Evolutionary conservation across 2,797 vertebrate genomes (phyloP), one percentile per base, ranked within the genome.

Genomic region (Sebastes umbrosus): DNA sequence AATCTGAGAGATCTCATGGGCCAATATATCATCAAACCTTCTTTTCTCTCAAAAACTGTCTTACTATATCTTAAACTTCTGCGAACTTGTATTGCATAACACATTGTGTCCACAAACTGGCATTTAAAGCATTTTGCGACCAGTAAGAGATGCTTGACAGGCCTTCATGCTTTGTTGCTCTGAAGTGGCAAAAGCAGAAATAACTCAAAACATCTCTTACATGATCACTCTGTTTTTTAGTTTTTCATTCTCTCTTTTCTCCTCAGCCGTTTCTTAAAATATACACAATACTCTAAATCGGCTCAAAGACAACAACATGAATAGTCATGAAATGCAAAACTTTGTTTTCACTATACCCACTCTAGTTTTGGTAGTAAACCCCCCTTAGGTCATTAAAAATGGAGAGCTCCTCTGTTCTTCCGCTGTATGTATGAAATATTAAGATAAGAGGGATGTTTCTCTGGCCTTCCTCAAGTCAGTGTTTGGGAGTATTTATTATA

Each of bases 381-480:
- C 68, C 74, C 73, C 79, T 74, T 4, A 60, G 71, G 71, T 82
- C 83, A 90, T 89, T 88, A 90, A 93, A 91, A 87, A 92, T 87
- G 73, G 64, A 91, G 54, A 57, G 20, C 69, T 79, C 60, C 43
- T 84, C 86, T 88, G 83, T 87, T 90, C 58, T 72, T 73, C 60
- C 7, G 12, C 71, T 83, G 63, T 83, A 72, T 63, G 18, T 77
- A 91, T 90, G 66, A 91, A 89, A 88, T 89, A 90, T 90, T 90
- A 82, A 91, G 78, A 78, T 65, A 65, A 88, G 73, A 77, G 13
- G 66, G 52, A 74, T 83, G 84, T 68, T 87, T 80, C 50, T 63
- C 36, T 72, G 73, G 82, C 71, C 65, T 70, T 75, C 60, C 25
- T 20, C 34, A 50, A 79, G 69, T 68, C 71, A 66, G 34, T 79